phyloP scores from a whole-genome alignment of 2,113 vertebrate genomes.

The Romanogobio albipinnatus region DNA sequence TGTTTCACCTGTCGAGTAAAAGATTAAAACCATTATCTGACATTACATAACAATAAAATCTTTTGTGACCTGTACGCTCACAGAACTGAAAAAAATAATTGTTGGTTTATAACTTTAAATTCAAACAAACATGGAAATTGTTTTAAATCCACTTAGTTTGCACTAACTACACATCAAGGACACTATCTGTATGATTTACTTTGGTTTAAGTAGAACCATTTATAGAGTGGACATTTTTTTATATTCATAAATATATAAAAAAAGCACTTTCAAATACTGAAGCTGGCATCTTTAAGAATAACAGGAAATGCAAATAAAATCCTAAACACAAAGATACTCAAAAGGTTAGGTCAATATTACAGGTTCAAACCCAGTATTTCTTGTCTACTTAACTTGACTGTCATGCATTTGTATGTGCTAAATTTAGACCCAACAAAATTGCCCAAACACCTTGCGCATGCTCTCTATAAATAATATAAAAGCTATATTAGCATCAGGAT shows the following conservation, averaged over 20 bases:
- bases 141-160: background rate
- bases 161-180: background rate
- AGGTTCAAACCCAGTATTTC: background rate
- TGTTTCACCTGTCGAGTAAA: conserved; percentile 70
- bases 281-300: background rate
- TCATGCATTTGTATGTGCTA: conserved; percentile 1
- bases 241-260: background rate
- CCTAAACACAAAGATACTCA: background rate
- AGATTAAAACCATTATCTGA: conserved; percentile 46
- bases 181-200: background rate
- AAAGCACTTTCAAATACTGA: background rate
- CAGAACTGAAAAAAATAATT: background rate
- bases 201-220: background rate
- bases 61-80: background rate
- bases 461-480: conserved; percentile 32
- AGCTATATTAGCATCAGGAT: conserved; percentile 7
- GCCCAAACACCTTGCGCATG: background rate
- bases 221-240: background rate
- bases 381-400: background rate
- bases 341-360: background rate
- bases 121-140: background rate
- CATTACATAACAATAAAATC: no score
- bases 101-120: background rate
- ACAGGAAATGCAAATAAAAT: background rate
- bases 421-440: background rate